These are phyloP conservation scores for Knipowitschia caucasica DNA, from an alignment of 2,797 vertebrate species.

Conservation along the genomic window DNA sequence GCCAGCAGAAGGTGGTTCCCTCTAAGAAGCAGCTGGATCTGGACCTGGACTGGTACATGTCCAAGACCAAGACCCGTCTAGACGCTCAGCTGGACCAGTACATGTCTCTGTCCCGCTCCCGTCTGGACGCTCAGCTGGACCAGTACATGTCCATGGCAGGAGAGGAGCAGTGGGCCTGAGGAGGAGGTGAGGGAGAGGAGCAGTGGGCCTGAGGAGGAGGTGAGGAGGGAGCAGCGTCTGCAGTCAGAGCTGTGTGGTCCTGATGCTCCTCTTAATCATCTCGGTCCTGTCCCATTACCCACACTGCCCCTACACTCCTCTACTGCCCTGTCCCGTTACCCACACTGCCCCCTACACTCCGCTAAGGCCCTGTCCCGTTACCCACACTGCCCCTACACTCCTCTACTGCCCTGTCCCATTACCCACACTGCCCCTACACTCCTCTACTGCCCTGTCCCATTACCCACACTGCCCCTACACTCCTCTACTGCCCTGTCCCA, in stretches of 20 bases:
- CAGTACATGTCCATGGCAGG: conserved; percentile 47
- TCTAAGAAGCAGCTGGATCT: conserved; percentile 86
- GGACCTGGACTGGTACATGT: conserved; percentile 89
- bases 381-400: too few species aligned
- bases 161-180: not conserved
- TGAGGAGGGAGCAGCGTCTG: not conserved
- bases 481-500: too few species aligned
- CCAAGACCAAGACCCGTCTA: conserved; percentile 62
- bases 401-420: too few species aligned
- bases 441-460: too few species aligned
- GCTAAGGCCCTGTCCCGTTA: too few species aligned
- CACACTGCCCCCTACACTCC: too few species aligned
- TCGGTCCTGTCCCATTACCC: too few species aligned
- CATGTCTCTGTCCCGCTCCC: conserved; percentile 40
- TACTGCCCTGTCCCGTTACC: too few species aligned
- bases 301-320: too few species aligned
- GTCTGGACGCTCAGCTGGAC: conserved; percentile 35
- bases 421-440: too few species aligned
- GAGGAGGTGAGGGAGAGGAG: not conserved
- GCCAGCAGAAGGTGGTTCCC: conserved; percentile 51
- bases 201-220: not conserved
- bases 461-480: too few species aligned
- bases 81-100: conserved; percentile 56
- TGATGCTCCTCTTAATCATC: too few species aligned
- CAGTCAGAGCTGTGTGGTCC: not conserved